These are phyloP conservation scores for Umimayanthus chanpuru DNA, from an alignment of 92 coral and sea anemone genomes.

Conservation along the genomic window DNA sequence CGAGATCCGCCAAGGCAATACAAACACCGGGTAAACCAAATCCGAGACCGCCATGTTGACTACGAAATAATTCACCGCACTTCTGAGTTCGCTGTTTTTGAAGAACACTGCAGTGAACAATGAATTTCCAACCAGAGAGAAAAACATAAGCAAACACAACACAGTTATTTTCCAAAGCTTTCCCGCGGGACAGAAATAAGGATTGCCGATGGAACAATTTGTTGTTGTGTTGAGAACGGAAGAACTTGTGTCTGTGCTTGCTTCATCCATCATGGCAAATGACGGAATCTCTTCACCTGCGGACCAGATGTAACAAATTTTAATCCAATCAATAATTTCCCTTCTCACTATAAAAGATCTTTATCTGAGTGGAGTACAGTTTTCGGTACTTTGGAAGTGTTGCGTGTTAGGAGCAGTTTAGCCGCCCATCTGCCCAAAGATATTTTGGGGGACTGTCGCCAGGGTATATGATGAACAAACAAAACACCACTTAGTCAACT, in stretches of 20 bases:
- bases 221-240: slow-evolving; percentile 7
- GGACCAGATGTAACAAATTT: slow-evolving; percentile 10
- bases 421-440: background rate
- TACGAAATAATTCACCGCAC: slow-evolving; percentile 37
- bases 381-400: background rate
- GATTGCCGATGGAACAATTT: background rate
- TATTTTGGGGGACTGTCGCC: background rate
- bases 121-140: slow-evolving; percentile 13
- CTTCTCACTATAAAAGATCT: background rate
- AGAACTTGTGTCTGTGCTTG: background rate
- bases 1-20: slow-evolving; percentile 36
- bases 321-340: background rate
- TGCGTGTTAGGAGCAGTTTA: background rate
- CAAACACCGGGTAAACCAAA: slow-evolving; percentile 23
- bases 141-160: slow-evolving; percentile 6
- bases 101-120: slow-evolving; percentile 30
- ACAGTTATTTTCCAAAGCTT: slow-evolving; percentile 16
- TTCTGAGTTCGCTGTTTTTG: slow-evolving; percentile 38
- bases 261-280: background rate
- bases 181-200: slow-evolving; percentile 2
- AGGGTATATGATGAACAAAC: slow-evolving; percentile 15
- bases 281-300: background rate
- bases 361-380: background rate
- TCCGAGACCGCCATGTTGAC: slow-evolving; percentile 47
- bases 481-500: background rate